Conservation (phyloP, 2,888 invertebrate genomes). For the Drosophila yooni region DNA sequence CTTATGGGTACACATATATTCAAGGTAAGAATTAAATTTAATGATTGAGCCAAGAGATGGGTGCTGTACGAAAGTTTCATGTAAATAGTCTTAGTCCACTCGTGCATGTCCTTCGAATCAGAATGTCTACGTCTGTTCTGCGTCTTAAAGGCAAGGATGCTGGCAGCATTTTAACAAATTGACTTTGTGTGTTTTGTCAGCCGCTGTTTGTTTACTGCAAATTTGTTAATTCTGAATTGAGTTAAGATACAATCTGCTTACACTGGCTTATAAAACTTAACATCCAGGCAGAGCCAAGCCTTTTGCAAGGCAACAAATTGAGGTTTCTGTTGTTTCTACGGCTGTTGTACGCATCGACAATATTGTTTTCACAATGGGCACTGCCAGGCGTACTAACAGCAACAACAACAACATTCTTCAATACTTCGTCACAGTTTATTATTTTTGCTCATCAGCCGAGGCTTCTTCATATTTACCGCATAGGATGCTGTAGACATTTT, state of each 20-base stretch:
- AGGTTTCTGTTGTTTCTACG: constrained; percentile 37
- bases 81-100: constrained; percentile 3
- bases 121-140: neutral
- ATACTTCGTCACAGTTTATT: constrained; percentile 72
- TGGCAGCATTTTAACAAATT: constrained; percentile 57
- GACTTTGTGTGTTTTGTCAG: constrained; percentile 72
- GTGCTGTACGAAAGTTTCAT: neutral
- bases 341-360: constrained; percentile 42
- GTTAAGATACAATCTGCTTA: constrained; percentile 82
- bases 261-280: constrained; percentile 76
- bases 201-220: constrained; percentile 66
- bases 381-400: constrained; percentile 35
- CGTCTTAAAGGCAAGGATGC: constrained; percentile 18
- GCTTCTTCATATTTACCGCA: constrained; percentile 32
- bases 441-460: constrained; percentile 75
- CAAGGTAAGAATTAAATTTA: constrained; percentile 1
- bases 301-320: constrained; percentile 46
- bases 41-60: neutral
- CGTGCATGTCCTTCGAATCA: constrained; percentile 4
- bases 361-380: constrained; percentile 67
- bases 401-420: constrained; percentile 30
- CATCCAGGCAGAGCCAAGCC: constrained; percentile 46
- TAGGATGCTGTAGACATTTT: constrained; percentile 48
- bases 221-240: constrained; percentile 82
- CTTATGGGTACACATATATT: neutral